Evolutionary conservation across 1,140 invertebrate genomes (phyloP).

Genomic region (Teleogryllus occipitalis): DNA sequence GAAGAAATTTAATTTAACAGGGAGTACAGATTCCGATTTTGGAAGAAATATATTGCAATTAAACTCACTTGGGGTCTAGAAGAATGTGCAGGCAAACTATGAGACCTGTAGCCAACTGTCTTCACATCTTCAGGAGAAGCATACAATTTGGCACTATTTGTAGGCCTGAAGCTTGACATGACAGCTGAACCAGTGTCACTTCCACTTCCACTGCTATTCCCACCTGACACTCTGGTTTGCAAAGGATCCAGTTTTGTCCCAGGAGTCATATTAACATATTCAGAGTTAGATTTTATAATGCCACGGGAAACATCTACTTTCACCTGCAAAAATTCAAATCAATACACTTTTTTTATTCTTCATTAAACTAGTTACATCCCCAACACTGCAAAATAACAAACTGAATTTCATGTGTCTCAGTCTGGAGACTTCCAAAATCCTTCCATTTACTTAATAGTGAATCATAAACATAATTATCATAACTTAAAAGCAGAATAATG

Average conservation of each 20-base stretch:
- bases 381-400: too few relatives aligned
- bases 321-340: slow-evolving; percentile 12
- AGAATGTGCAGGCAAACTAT: slow-evolving; percentile 47
- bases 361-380: too few relatives aligned
- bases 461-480: too few relatives aligned
- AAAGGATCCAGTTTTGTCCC: slow-evolving; percentile 7
- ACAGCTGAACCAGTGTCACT: slow-evolving; percentile 37
- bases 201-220: slow-evolving; percentile 20
- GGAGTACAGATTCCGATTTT: too few relatives aligned
- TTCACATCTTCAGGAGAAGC: slow-evolving; percentile 78
- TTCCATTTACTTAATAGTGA: too few relatives aligned
- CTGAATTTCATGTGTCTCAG: too few relatives aligned
- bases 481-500: too few relatives aligned
- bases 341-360: background rate
- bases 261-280: slow-evolving; percentile 32
- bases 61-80: slow-evolving; percentile 33
- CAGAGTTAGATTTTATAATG: slow-evolving; percentile 16
- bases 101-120: slow-evolving; percentile 65
- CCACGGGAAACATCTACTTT: slow-evolving; percentile 19
- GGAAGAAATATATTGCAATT: background rate
- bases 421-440: too few relatives aligned
- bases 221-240: background rate
- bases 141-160: slow-evolving; percentile 76
- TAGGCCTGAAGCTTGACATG: slow-evolving; percentile 77
- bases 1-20: too few relatives aligned